phyloP scores from a whole-genome alignment of 2,888 invertebrate species.

The Thymelicus lineola region DNA sequence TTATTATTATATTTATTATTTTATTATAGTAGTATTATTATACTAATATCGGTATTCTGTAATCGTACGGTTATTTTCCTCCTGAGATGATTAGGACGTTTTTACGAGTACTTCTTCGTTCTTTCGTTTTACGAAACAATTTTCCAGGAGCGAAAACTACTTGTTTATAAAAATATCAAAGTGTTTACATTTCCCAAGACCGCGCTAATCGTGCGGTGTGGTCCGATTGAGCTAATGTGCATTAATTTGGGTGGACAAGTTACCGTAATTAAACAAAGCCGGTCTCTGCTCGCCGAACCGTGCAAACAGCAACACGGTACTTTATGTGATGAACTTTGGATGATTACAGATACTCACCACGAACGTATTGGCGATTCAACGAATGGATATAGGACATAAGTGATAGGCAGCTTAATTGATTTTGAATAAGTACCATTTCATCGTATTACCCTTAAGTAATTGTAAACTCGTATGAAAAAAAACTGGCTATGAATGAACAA shows the following conservation, averaged over 20 bases:
- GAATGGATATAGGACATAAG: neutral
- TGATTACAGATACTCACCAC: neutral
- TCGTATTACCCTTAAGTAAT: no score
- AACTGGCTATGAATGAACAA: no score
- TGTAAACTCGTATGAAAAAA: no score
- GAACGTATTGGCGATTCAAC: neutral
- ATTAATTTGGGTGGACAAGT: conserved; percentile 14
- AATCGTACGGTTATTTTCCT: no score
- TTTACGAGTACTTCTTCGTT: no score
- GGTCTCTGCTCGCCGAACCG: neutral
- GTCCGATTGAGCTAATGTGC: conserved; percentile 12
- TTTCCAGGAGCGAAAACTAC: no score
- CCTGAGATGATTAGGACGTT: no score
- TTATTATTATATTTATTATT: no score
- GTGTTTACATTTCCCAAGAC: neutral
- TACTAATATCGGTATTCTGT: no score
- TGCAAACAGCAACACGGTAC: neutral
- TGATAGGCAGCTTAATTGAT: neutral
- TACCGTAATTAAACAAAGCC: conserved; percentile 14
- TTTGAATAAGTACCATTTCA: no score
- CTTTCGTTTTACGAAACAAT: no score
- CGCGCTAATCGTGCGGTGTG: conserved; percentile 2
- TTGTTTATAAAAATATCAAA: neutral
- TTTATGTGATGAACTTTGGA: conserved; percentile 1
- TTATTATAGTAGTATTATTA: no score